Evolutionary conservation across 2,113 vertebrate genomes (phyloP).

Genomic region (Rana temporaria): DNA sequence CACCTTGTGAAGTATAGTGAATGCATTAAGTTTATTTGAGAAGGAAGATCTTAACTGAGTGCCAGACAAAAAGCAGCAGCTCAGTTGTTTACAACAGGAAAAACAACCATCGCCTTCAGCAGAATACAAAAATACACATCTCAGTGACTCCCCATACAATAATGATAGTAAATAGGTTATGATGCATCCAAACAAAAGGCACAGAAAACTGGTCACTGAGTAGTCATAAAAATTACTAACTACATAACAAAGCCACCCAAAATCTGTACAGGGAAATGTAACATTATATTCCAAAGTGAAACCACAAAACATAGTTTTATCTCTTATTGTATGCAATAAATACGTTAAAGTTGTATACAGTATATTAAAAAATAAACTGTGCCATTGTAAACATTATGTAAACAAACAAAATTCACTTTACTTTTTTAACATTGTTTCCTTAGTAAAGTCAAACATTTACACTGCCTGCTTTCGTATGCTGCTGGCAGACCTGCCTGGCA

Average conservation of each 20-base stretch:
- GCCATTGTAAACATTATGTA: slow-evolving; percentile 99
- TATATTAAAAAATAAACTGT: slow-evolving; percentile 91
- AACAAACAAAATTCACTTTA: slow-evolving; percentile 92
- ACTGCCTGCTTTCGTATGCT: slow-evolving; percentile 73
- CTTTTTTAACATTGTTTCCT: slow-evolving; percentile 77
- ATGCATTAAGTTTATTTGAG: slow-evolving; percentile 94
- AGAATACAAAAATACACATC: slow-evolving; percentile 99
- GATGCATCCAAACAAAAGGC: slow-evolving; percentile 98
- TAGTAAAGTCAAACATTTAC: slow-evolving; percentile 75
- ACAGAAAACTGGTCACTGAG: slow-evolving; percentile 98
- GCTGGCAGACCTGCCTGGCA: slow-evolving; percentile 83
- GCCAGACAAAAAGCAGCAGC: slow-evolving; percentile 80
- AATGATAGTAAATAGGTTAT: slow-evolving; percentile 95
- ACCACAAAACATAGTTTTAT: slow-evolving; percentile 91
- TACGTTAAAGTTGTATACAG: slow-evolving; percentile 84
- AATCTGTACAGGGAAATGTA: slow-evolving; percentile 93
- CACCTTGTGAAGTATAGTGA: slow-evolving; percentile 67
- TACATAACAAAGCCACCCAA: slow-evolving; percentile 95
- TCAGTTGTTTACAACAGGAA: slow-evolving; percentile 84
- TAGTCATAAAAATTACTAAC: slow-evolving; percentile 98
- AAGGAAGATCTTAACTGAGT: slow-evolving; percentile 87
- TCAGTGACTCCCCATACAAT: slow-evolving; percentile 93
- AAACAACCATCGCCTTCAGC: slow-evolving; percentile 88
- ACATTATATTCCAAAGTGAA: slow-evolving; percentile 99
- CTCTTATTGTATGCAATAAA: slow-evolving; percentile 95